Evolutionary conservation across 1,140 invertebrate genomes (phyloP).

Genomic region (Centruroides sculpturatus): DNA sequence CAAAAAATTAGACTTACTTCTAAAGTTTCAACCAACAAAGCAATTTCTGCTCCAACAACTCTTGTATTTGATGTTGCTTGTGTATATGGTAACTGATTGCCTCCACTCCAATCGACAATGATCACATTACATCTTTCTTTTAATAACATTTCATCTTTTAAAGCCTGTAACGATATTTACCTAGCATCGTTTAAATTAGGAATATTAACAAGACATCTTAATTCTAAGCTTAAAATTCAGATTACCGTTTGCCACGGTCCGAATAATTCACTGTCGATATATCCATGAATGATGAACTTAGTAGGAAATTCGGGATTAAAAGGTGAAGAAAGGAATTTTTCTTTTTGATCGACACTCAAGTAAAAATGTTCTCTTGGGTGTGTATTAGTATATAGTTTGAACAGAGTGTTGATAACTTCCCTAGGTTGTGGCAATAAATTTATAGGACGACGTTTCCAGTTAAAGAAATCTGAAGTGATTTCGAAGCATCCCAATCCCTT

Average conservation of each 20-base stretch:
- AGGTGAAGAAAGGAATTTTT: constrained; percentile 3
- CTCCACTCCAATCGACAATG: constrained; percentile 31
- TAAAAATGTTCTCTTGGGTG: not conserved
- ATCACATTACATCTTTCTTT: constrained; percentile 28
- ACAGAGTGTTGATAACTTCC: constrained; percentile 60
- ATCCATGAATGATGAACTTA: constrained; percentile 35
- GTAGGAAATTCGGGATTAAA: constrained; percentile 9
- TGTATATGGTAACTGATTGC: constrained; percentile 37
- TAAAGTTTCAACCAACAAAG: constrained; percentile 30
- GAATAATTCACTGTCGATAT: constrained; percentile 45
- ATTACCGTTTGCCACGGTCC: constrained; percentile 46
- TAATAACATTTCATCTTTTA: constrained; percentile 17
- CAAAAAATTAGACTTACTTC: constrained; percentile 3
- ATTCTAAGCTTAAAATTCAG: not conserved
- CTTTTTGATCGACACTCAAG: constrained; percentile 1
- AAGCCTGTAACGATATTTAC: not conserved
- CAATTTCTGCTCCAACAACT: constrained; percentile 45
- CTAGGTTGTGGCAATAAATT: constrained; percentile 64
- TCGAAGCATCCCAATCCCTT: constrained; percentile 7
- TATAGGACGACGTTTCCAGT: constrained; percentile 59
- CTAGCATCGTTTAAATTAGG: not conserved
- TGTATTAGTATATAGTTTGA: constrained; percentile 47
- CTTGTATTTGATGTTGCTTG: constrained; percentile 46
- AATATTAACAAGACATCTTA: not conserved
- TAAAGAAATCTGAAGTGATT: constrained; percentile 62